These are phyloP conservation scores for Apoda limacodes DNA, from an alignment of 2,888 invertebrate species.

Conservation along the genomic window DNA sequence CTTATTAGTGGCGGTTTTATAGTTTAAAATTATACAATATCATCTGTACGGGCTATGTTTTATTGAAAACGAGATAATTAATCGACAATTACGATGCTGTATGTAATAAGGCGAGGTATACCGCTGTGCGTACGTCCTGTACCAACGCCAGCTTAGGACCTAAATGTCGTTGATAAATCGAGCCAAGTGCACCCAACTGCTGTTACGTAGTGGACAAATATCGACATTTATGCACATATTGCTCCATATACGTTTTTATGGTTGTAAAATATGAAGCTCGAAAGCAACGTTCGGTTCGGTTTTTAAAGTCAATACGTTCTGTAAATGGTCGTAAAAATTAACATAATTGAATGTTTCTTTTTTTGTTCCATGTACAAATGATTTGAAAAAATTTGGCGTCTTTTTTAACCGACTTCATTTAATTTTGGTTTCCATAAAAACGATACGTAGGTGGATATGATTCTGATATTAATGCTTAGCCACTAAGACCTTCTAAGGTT, in stretches of 20 bases:
- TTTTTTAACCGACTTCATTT: not conserved
- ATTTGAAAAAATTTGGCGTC: slow-evolving; percentile 27
- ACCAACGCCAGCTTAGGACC: slow-evolving; percentile 41
- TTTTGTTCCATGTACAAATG: slow-evolving; percentile 44
- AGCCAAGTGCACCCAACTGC: slow-evolving; percentile 28
- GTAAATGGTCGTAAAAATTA: slow-evolving; percentile 59
- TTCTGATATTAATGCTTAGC: no score
- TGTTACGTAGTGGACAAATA: slow-evolving; percentile 42
- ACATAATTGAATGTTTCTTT: slow-evolving; percentile 59
- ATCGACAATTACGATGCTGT: slow-evolving; percentile 66
- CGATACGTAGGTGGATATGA: no score
- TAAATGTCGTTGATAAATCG: slow-evolving; percentile 50
- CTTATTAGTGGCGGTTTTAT: slow-evolving; percentile 57
- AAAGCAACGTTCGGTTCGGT: slow-evolving; percentile 39
- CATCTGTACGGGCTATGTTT: slow-evolving; percentile 58
- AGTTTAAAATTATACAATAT: slow-evolving; percentile 60
- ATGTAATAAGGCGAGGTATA: slow-evolving; percentile 50
- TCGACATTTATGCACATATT: slow-evolving; percentile 69
- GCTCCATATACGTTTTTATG: slow-evolving; percentile 67
- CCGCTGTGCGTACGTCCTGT: slow-evolving; percentile 48
- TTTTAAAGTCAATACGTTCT: slow-evolving; percentile 46
- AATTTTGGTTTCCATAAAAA: no score
- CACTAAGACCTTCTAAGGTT: no score
- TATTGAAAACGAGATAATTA: slow-evolving; percentile 65
- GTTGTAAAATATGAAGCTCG: slow-evolving; percentile 64